A percentile compares a stretch with the other conserved stretches of the same genome.
These are phyloP conservation scores for Aporophyla lueneburgensis DNA, from an alignment of 2,888 invertebrate species.

Conservation along the genomic window DNA sequence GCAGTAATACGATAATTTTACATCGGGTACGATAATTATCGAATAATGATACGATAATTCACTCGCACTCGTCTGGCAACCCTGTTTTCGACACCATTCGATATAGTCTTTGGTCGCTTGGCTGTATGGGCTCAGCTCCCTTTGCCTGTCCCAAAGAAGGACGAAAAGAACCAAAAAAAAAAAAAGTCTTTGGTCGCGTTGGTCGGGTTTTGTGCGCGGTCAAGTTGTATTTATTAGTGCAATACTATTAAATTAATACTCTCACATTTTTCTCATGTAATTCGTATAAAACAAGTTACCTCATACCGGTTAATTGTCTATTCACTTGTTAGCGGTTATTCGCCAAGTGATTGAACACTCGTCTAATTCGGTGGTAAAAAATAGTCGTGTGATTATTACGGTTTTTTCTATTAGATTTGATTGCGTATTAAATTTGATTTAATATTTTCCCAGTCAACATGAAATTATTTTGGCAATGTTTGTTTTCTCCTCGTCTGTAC, in stretches of 20 bases:
- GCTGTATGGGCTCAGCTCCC: too few species aligned
- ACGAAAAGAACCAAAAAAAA: too few species aligned
- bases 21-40: too few species aligned
- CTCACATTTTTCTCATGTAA: constrained; percentile 4
- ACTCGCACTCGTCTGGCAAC: too few species aligned
- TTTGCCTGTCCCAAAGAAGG: too few species aligned
- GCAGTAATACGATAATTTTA: too few species aligned
- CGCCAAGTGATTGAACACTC: neutral
- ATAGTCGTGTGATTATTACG: constrained; percentile 15
- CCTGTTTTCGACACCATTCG: too few species aligned
- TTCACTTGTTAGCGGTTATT: neutral
- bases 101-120: too few species aligned
- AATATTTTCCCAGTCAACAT: constrained; percentile 72
- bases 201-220: neutral
- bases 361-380: neutral
- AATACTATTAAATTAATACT: neutral
- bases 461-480: constrained; percentile 91
- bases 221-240: neutral
- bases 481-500: constrained; percentile 93
- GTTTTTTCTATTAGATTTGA: neutral
- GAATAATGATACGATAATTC: too few species aligned
- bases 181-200: constrained; percentile 27
- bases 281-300: neutral
- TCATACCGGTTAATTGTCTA: neutral
- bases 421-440: neutral